phyloP scores from a whole-genome alignment of 2,113 vertebrate species.

The Thalassarche chlororhynchos region DNA sequence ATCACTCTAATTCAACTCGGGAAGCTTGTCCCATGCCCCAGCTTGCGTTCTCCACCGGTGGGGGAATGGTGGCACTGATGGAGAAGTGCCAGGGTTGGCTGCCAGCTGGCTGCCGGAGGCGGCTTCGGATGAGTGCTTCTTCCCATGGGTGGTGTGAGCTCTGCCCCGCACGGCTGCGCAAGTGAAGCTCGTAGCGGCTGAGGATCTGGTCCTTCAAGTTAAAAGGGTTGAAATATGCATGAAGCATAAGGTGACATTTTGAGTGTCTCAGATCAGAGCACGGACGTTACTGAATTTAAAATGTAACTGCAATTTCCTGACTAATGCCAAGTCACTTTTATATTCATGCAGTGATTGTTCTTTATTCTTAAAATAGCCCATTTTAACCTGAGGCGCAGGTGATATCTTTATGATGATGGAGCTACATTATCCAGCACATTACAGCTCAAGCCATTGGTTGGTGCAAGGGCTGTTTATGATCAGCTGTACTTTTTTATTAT shows the following conservation, averaged over 20 bases:
- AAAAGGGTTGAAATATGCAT: conserved; percentile 33
- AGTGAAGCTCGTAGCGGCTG: background rate
- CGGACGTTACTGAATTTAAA: conserved; percentile 24
- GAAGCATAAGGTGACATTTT: conserved; percentile 49
- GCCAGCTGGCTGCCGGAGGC: conserved; percentile 9
- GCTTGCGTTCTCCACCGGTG: background rate
- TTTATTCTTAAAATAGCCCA: conserved; percentile 8
- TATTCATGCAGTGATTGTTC: conserved; percentile 35
- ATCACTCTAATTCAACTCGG: background rate
- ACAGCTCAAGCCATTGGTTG: background rate
- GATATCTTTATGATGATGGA: background rate
- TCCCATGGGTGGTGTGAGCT: conserved; percentile 1
- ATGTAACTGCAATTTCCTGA: conserved; percentile 46
- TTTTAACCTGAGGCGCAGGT: background rate
- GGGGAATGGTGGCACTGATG: background rate
- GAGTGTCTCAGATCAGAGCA: conserved; percentile 28
- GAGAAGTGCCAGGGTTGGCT: background rate
- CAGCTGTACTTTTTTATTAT: background rate
- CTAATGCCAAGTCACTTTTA: conserved; percentile 16
- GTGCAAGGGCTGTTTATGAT: background rate
- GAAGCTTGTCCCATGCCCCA: background rate
- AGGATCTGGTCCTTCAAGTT: conserved; percentile 43
- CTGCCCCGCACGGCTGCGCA: background rate
- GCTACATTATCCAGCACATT: background rate
- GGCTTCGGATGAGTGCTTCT: background rate